Percentiles rank a stretch among this genome's conserved stretches.
Conservation (phyloP, 2,888 invertebrate genomes). For the Dasypogon diadema region DNA sequence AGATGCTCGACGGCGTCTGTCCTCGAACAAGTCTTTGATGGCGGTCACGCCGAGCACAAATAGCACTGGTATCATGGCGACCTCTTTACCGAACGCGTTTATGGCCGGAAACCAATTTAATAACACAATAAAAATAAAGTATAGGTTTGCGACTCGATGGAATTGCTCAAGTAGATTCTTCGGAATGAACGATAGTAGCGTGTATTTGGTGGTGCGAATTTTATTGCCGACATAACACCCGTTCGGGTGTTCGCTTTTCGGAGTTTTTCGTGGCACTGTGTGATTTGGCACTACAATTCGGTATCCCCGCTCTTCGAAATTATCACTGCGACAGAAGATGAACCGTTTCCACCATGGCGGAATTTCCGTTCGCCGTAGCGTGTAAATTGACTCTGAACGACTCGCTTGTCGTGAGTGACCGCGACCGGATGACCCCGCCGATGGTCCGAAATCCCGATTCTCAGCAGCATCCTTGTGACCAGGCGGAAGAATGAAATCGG, state of each 20-base stretch:
- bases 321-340: constrained; percentile 73
- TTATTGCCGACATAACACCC: constrained; percentile 85
- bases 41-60: constrained; percentile 96
- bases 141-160: constrained; percentile 96
- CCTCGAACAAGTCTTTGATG: constrained; percentile 95
- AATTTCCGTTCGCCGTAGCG: constrained; percentile 80
- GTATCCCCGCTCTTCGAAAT: constrained; percentile 77
- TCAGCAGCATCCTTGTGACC: constrained; percentile 85
- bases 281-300: constrained; percentile 87
- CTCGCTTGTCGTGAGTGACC: constrained; percentile 90
- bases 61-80: constrained; percentile 94
- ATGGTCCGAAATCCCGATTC: constrained; percentile 70
- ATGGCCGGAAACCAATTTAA: constrained; percentile 96
- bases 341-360: constrained; percentile 80
- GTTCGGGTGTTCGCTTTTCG: constrained; percentile 85
- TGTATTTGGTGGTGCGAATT: constrained; percentile 95
- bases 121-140: constrained; percentile 96
- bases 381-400: constrained; percentile 90
- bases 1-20: constrained; percentile 87
- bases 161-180: constrained; percentile 98
- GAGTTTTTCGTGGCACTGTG: constrained; percentile 83
- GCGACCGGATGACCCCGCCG: constrained; percentile 69
- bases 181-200: constrained; percentile 91
- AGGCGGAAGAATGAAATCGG: constrained; percentile 89
- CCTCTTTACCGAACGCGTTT: constrained; percentile 95